These are phyloP conservation scores for Thalpophila matura DNA, from an alignment of 2,888 invertebrate genomes.

Conservation along the genomic window DNA sequence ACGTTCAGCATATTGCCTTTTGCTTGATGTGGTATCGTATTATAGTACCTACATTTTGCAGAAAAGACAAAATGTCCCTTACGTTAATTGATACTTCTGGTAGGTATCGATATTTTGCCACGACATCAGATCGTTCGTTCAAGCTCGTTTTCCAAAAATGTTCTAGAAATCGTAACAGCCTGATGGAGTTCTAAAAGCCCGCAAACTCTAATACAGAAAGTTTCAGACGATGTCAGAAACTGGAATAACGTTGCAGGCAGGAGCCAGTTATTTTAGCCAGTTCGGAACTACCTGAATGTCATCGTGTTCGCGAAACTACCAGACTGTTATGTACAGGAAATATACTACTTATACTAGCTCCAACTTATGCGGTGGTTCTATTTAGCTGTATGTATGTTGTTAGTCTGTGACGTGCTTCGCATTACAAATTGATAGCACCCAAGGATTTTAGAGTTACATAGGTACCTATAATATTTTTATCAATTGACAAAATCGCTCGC, in stretches of 20 bases:
- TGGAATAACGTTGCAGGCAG: slow-evolving; percentile 10
- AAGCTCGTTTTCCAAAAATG: not conserved
- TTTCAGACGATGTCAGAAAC: slow-evolving; percentile 42
- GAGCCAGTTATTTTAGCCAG: slow-evolving; percentile 44
- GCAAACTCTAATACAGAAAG: slow-evolving; percentile 42
- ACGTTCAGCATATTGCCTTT: too few species aligned
- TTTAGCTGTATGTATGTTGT: not conserved
- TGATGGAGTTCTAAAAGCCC: slow-evolving; percentile 24
- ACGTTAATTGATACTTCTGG: too few species aligned
- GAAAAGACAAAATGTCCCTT: too few species aligned
- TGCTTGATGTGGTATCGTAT: too few species aligned
- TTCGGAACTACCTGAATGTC: slow-evolving; percentile 49
- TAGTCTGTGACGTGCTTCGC: not conserved
- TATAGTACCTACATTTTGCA: too few species aligned
- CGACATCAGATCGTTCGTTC: slow-evolving; percentile 7
- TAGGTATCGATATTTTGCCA: too few species aligned
- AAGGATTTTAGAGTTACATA: too few species aligned
- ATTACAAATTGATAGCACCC: not conserved
- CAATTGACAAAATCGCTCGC: too few species aligned
- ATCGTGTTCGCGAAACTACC: slow-evolving; percentile 23
- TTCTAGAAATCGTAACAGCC: slow-evolving; percentile 14
- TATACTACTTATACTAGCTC: slow-evolving; percentile 3
- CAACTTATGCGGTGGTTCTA: slow-evolving; percentile 6
- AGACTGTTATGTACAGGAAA: slow-evolving; percentile 14
- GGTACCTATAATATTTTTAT: too few species aligned